Percentiles rank a stretch among this genome's conserved stretches.
These are phyloP conservation scores for Rosalia funebris DNA, from an alignment of 2,888 invertebrate genomes.

Conservation along the genomic window DNA sequence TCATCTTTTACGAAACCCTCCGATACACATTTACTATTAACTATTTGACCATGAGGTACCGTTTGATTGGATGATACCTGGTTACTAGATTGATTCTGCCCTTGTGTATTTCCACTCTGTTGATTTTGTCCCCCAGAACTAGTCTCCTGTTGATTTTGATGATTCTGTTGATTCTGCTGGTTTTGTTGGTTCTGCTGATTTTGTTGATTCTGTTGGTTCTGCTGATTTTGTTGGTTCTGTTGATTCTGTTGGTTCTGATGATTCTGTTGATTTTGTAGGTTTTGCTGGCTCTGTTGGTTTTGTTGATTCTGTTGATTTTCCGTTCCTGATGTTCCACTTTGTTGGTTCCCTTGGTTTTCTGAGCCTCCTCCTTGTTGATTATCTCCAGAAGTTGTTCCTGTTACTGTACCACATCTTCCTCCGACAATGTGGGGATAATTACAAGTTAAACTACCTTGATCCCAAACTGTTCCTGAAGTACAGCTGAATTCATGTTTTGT, in stretches of 20 bases:
- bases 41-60: conserved; percentile 14
- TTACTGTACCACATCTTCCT: conserved; percentile 44
- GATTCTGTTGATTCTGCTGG: conserved; percentile 33
- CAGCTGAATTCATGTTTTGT: conserved; percentile 80
- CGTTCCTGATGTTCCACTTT: neutral
- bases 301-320: conserved; percentile 31
- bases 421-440: conserved; percentile 74
- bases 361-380: conserved; percentile 19
- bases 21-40: conserved; percentile 63
- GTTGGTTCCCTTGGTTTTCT: neutral
- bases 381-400: neutral
- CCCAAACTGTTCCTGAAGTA: conserved; percentile 83
- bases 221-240: conserved; percentile 24
- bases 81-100: conserved; percentile 24
- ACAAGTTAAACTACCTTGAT: conserved; percentile 73
- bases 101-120: neutral
- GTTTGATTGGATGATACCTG: conserved; percentile 9
- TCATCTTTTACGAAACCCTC: conserved; percentile 79
- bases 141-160: conserved; percentile 31
- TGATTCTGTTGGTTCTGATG: conserved; percentile 13
- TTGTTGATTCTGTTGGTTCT: conserved; percentile 21
- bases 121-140: neutral
- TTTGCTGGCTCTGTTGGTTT: conserved; percentile 32
- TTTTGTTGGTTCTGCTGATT: conserved; percentile 9
- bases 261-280: conserved; percentile 19